Base-by-base conservation (phyloP, 2,888 invertebrate species). In the Trachelus tabidus region DNA sequence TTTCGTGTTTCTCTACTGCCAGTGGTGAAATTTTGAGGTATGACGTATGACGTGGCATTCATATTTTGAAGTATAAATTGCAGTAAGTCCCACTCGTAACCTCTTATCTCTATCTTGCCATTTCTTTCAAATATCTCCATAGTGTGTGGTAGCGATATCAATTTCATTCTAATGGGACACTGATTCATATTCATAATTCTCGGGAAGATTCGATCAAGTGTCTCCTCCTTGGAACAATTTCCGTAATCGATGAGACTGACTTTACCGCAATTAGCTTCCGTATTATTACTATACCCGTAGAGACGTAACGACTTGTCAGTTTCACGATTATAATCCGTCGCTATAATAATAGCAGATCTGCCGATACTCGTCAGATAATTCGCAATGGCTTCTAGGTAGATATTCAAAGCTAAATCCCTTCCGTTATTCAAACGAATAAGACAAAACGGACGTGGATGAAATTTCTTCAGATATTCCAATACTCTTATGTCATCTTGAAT, bases 191-290 rank as follows among this genome's bases (percentile, higher is more conserved):
- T 74, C 35, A 34, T 37, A 30, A 35, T 35, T 23, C 37, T 74
- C 3, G 35, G 3, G 34, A 35, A 74, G 9, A 74, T 74, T 34
- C 37, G 74, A 30, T n/a, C 34, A 2, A 31, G 74, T 12, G 34
- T 35, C 34, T 34, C 37, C 37, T 74, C 1, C 35, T 33, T 34
- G 74, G 11, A 12, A 34, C 74, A 74, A 74, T 74, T 23, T 30
- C 74, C 74, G 35, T 74, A 37, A 74, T 74, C 34, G 34, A 74
- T 23, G 30, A 74, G 74, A 34, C 37, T 74, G n/a, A 34, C 34
- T 30, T 34, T 31, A 33, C 74, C 37, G 2, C 74, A 74, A 74
- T 34, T 74, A 30, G 31, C 74, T 30, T 34, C 31, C 15, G 34
- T 74, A 23, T 74, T 34, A 35, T 74, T 74, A 15, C n/a, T 37